Evolutionary conservation across 1,140 invertebrate species (phyloP).

Genomic region (Drosophila melanica): DNA sequence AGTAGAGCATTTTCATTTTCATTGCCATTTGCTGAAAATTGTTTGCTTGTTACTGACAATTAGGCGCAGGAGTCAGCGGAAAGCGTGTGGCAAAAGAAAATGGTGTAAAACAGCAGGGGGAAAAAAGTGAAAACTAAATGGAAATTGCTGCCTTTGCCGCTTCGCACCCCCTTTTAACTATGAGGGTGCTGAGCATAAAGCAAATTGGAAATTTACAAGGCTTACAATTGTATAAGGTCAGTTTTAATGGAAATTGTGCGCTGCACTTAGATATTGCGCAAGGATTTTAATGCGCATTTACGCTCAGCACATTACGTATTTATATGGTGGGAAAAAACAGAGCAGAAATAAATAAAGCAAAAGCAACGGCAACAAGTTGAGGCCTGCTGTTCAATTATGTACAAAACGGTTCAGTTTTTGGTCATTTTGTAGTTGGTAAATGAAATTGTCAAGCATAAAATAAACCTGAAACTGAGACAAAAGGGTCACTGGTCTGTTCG

Average conservation of each 20-base stretch:
- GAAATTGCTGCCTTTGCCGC: neutral
- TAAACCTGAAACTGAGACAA: slow-evolving; percentile 40
- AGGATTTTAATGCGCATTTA: slow-evolving; percentile 50
- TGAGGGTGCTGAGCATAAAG: slow-evolving; percentile 30
- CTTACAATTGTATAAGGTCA: slow-evolving; percentile 60
- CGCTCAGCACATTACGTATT: slow-evolving; percentile 17
- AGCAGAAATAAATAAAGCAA: slow-evolving; percentile 1
- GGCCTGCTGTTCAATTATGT: slow-evolving; percentile 66
- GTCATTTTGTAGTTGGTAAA: slow-evolving; percentile 50
- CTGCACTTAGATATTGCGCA: slow-evolving; percentile 35
- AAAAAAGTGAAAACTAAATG: slow-evolving; percentile 51
- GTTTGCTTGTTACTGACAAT: slow-evolving; percentile 78
- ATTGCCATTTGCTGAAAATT: slow-evolving; percentile 70
- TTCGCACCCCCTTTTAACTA: neutral
- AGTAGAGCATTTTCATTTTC: slow-evolving; percentile 41
- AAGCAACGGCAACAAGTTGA: slow-evolving; percentile 54
- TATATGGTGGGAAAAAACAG: neutral
- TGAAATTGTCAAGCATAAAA: slow-evolving; percentile 67
- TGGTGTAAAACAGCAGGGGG: slow-evolving; percentile 9
- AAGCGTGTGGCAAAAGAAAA: slow-evolving; percentile 38
- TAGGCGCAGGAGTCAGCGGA: slow-evolving; percentile 78
- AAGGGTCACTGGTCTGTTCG: slow-evolving; percentile 16
- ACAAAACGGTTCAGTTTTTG: slow-evolving; percentile 38
- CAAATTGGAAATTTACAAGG: slow-evolving; percentile 72
- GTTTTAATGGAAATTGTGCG: slow-evolving; percentile 55